Base-by-base conservation (phyloP, 2,113 vertebrate genomes). In the Hylia prasina region DNA sequence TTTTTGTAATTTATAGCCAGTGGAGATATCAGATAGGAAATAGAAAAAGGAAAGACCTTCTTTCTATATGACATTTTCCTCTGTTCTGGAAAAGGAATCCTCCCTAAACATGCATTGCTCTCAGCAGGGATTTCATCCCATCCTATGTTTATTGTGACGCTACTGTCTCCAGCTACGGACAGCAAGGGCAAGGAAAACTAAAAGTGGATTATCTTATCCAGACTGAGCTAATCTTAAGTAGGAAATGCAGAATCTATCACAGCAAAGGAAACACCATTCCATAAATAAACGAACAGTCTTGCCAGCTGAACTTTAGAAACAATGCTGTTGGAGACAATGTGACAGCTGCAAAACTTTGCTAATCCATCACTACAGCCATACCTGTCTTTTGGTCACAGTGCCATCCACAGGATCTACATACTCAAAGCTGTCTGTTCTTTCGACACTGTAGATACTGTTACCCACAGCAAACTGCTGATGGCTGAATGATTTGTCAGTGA, bases 341-440 rank as follows among this genome's bases (percentile, higher is more conserved):
- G 30, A 65, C 11, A 72, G 58, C 16, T 51, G 44, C 53, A 64
- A 95, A 93, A 90, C 22, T 51, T 75, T 27, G 45, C 14, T 64
- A 10, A 14, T 69, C 28, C 40, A 68, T 22, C 65, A 57, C n/a
- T 22, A 69, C 33, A 75, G 39, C 22, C 98, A 94, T 97, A 99
- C 99, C 99, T 99, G 99, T 98, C 99, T 99, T 95, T 99, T 99
- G 96, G 98, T 98, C 96, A 99, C 99, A 8, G 98, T 98, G 95
- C 99, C 99, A 94, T 99, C 99, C 98, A 99, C 99, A 2, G 99
- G 99, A 98, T 99, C 99, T 86, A 99, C 98, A 58, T 99, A 99
- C 95, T 99, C 99, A 72, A 99, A 99, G 97, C 99, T 99, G 97
- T 99, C 99, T 17, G 99, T 98, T 98, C 98, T 99, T 72, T 99